phyloP scores from a whole-genome alignment of 2,888 invertebrate genomes.

The Idaea straminata region DNA sequence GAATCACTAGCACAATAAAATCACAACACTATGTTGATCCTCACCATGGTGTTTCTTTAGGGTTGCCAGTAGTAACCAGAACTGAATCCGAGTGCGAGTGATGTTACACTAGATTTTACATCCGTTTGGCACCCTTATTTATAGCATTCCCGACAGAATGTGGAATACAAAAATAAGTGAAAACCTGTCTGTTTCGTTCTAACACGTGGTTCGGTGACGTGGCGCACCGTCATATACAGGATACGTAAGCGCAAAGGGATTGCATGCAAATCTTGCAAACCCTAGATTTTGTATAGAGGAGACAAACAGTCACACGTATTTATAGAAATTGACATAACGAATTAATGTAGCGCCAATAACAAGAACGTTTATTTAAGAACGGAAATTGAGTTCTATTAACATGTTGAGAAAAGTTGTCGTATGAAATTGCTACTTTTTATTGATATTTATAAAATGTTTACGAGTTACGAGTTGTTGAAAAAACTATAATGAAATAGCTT shows the following conservation, averaged over 20 bases:
- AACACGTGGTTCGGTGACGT: conserved; percentile 41
- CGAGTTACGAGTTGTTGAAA: background rate
- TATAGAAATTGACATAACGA: conserved; percentile 39
- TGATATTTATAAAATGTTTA: background rate
- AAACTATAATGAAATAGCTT: background rate
- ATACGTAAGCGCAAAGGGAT: conserved; percentile 34
- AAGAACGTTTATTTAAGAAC: conserved; percentile 29
- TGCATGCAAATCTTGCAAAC: conserved; percentile 31
- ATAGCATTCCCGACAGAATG: conserved; percentile 65
- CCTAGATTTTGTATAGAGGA: conserved; percentile 40
- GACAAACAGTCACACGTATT: conserved; percentile 45
- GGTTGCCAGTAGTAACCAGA: conserved; percentile 72
- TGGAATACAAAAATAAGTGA: conserved; percentile 75
- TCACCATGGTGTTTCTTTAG: conserved; percentile 69
- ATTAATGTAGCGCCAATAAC: conserved; percentile 25
- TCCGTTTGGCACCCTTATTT: conserved; percentile 72
- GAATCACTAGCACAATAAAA: conserved; percentile 31
- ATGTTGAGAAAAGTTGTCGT: conserved; percentile 5
- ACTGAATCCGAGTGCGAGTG: conserved; percentile 79
- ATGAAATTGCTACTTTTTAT: background rate
- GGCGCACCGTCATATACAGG: conserved; percentile 11
- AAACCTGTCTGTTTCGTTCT: conserved; percentile 61
- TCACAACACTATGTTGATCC: conserved; percentile 38
- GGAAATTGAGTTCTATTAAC: conserved; percentile 3
- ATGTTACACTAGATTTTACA: conserved; percentile 74